Percentiles rank a stretch among this genome's conserved stretches.
These are phyloP conservation scores for Epinephelus cyanopodus DNA, from an alignment of 2,113 vertebrate species.

Conservation along the genomic window DNA sequence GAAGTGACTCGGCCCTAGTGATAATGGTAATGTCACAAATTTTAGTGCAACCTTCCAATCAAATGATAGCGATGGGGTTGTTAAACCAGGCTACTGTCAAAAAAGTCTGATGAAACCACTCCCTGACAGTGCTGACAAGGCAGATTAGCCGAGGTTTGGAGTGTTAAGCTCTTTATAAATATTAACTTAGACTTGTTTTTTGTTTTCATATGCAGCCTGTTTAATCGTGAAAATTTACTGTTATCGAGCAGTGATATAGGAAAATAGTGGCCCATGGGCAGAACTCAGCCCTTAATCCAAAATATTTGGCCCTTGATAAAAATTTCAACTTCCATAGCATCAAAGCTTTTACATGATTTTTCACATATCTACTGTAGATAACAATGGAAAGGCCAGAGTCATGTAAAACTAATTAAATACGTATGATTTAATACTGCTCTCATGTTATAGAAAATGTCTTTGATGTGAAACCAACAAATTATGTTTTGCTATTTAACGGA, in stretches of 20 bases:
- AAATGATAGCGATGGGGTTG: not conserved
- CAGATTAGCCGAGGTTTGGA: not conserved
- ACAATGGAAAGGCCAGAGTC: no score
- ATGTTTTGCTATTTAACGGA: no score
- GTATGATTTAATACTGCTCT: no score
- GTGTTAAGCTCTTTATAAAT: not conserved
- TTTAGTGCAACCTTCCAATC: not conserved
- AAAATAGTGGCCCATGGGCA: not conserved
- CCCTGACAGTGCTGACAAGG: not conserved
- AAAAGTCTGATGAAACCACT: not conserved
- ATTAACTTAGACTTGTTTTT: no score
- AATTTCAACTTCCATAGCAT: not conserved
- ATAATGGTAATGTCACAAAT: not conserved
- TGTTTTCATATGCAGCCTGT: no score
- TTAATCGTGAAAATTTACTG: no score
- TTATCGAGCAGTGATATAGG: no score
- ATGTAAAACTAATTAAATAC: no score
- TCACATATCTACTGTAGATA: no score
- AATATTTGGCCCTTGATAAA: not conserved
- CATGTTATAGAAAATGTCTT: no score
- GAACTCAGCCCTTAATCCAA: not conserved
- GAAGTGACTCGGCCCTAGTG: not conserved
- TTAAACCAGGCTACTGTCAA: not conserved
- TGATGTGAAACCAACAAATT: no score
- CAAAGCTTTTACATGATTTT: not conserved